These are phyloP conservation scores for Hetaerina americana DNA, from an alignment of 1,140 invertebrate species.

Conservation along the genomic window DNA sequence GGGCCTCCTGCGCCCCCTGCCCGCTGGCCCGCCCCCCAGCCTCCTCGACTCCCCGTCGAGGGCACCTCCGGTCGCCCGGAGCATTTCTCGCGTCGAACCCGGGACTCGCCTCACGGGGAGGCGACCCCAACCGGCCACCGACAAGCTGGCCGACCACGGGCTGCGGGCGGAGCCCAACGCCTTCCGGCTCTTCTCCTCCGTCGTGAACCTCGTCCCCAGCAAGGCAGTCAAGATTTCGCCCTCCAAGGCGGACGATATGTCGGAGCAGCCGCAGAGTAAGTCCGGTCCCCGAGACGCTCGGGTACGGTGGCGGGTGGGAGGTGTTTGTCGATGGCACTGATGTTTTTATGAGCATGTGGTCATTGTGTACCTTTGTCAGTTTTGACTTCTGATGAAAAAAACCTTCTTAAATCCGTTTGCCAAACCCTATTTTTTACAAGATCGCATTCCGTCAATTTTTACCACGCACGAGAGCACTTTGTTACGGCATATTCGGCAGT, in stretches of 20 bases:
- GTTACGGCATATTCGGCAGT: too few relatives aligned
- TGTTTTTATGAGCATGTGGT: too few relatives aligned
- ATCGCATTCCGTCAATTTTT: too few relatives aligned
- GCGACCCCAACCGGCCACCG: neutral
- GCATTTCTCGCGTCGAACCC: neutral
- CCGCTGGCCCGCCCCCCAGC: neutral
- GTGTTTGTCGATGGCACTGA: too few relatives aligned
- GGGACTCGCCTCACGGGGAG: neutral
- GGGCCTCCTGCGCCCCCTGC: neutral
- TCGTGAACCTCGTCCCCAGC: constrained; percentile 29
- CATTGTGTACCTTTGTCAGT: too few relatives aligned
- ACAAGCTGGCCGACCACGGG: neutral
- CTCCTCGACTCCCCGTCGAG: neutral
- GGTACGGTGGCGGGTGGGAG: too few relatives aligned
- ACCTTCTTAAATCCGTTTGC: too few relatives aligned
- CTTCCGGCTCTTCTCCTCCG: neutral
- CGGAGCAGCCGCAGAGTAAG: constrained; percentile 41
- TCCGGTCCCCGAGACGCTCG: too few relatives aligned
- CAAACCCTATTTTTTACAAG: too few relatives aligned
- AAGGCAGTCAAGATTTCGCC: constrained; percentile 42
- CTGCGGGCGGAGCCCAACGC: neutral
- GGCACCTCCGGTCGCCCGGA: neutral
- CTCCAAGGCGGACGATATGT: constrained; percentile 37
- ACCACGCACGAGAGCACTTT: too few relatives aligned
- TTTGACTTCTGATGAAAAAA: too few relatives aligned